Base-by-base conservation (phyloP, 2,888 invertebrate genomes). In the Dascillus cervinus region DNA sequence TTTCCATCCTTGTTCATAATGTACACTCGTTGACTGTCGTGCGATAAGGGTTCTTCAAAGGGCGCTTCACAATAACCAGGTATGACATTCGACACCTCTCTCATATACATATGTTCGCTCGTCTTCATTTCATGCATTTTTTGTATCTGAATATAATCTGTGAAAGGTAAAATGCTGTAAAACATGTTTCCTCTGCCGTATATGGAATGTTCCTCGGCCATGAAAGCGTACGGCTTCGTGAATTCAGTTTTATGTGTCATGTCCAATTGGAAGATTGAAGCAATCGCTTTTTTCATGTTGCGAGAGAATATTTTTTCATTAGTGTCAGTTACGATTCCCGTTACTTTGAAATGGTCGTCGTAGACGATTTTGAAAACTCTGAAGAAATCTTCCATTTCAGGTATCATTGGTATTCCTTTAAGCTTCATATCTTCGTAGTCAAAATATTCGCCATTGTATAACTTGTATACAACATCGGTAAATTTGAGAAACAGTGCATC, bases 211-310 rank as follows among this genome's bases (percentile, higher is more conserved):
- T 66, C 60, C 4, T 40, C 34, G 2, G 46, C 46, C 4, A 47
- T 21, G 37, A 56, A 61, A 28, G 45, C 46, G 4, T 3, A 48
- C 43, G 3, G 49, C 22, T 41, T 46, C 4, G 46, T 41, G 1
- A 44, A 31, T 2, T 41, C 37, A 2, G 52, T 34, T 4, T 52
- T 32, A 22, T 67, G 41, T 10, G 29, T 12, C 21, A 53, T 26
- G 11, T 64, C 59, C 19, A 65, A 14, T 34, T 63, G 62, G 10
- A 65, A 37, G 36, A 60, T 47, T 4, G 57, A 54, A 1, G 54
- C 59, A n/a, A 65, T 50, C 2, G 58, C 56, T 31, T 55, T 52
- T 32, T 65, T 65, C 26, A 65, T 55, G 30, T 66, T 64, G 23
- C 42, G 48, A 2, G 60, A 56, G 58, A 58, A 66, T 25, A 39